Evolutionary conservation across 2,113 vertebrate species (phyloP), one percentile per base, ranked within the genome.

Genomic region (Eudyptes chrysolophus): DNA sequence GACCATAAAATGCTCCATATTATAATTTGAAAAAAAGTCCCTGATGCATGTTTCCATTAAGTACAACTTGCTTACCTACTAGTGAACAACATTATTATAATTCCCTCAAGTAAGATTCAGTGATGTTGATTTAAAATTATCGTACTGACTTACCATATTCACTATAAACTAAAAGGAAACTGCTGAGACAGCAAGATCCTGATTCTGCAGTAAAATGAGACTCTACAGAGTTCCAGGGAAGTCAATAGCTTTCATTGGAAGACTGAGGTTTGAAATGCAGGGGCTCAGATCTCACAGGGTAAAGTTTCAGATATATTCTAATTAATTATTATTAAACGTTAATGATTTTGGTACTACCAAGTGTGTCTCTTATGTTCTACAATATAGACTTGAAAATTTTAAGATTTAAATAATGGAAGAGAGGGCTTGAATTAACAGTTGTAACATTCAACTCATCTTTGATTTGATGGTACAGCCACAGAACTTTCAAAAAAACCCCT

Each of bases 1-100:
- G 70, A 66, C 70, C 62, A 44, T 74, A 97, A 97, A 93, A 96
- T 95, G 87, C 90, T 91, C 90, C 84, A 97, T 87, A 97, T 96
- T 88, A 96, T 94, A 94, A 95, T 87, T 29, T 66, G 36, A 40
- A 74, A 71, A 71, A 91, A 89, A 52, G n/a, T 17, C 77, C 44
- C 58, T 72, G 85, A 61, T 13, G 36, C 11, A 10, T 66, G 26
- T 75, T 89, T 75, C n/a, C 24, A 75, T 40, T 36, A 68, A 60
- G 20, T 71, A 70, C 32, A 78, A 75, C 42, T 91, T 13, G 2
- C 60, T 83, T 80, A 55, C 24, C 57, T 85, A 52, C 32, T 40
- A 81, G 27, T 32, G 38, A 95, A 61, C 32, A 72, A 18, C 51
- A 62, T 77, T 69, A 77, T 34, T 48, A 7, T 24, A 18, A 71